A percentile compares a stretch with the other conserved stretches of the same genome.
Conservation (phyloP, 2,797 vertebrate genomes). For the Crenichthys baileyi region DNA sequence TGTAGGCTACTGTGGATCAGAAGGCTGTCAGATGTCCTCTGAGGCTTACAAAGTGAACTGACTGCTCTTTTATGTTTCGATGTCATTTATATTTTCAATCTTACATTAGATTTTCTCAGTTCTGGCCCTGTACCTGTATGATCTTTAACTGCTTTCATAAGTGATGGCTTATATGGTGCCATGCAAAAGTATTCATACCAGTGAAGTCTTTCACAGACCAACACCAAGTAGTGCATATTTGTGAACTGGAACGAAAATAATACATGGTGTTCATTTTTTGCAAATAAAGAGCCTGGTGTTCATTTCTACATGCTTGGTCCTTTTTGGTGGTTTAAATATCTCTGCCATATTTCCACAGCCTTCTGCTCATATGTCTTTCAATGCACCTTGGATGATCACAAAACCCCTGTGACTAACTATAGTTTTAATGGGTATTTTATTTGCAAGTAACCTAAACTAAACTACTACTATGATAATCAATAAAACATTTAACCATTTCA, state of each 20-base stretch:
- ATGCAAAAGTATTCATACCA: background rate
- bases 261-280: background rate
- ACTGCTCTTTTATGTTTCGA: constrained; percentile 75
- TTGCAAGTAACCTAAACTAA: too few relatives aligned
- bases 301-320: background rate
- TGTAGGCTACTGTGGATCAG: constrained; percentile 80
- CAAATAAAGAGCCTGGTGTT: background rate
- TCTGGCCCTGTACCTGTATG: background rate
- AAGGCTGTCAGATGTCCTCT: constrained; percentile 84
- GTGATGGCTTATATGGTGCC: background rate
- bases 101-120: constrained; percentile 52
- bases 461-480: too few relatives aligned
- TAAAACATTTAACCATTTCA: too few relatives aligned
- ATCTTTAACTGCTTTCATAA: constrained; percentile 31
- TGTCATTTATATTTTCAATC: constrained; percentile 67
- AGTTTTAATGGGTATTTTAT: too few relatives aligned
- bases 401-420: too few relatives aligned
- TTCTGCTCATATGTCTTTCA: too few relatives aligned
- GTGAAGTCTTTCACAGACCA: background rate
- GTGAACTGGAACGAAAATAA: background rate
- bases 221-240: background rate
- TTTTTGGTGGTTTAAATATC: too few relatives aligned
- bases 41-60: constrained; percentile 75
- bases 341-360: too few relatives aligned
- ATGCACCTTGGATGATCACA: too few relatives aligned